Conservation (phyloP, 2,888 invertebrate species). For the Tetragonula carbonaria region DNA sequence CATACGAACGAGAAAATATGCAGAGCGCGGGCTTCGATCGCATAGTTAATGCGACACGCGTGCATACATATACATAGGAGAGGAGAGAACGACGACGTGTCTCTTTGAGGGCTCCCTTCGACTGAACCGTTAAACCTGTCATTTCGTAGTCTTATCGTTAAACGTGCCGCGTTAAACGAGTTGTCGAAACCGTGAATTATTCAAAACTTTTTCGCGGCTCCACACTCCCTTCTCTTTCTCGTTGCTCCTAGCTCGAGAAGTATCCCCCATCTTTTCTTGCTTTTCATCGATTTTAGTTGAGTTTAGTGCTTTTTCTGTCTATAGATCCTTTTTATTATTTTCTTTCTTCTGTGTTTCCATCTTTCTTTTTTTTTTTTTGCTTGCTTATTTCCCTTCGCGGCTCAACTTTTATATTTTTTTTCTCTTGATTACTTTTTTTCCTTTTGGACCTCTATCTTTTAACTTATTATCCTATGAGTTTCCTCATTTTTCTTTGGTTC, state of each 20-base stretch:
- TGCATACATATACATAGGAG: slow-evolving; percentile 8
- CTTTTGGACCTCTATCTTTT: no score
- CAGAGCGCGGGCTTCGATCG: slow-evolving; percentile 51
- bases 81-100: background rate
- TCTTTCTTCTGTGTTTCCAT: no score
- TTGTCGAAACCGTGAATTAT: slow-evolving; percentile 50
- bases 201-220: slow-evolving; percentile 23
- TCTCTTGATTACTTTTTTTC: no score
- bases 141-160: slow-evolving; percentile 54
- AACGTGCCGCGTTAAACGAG: slow-evolving; percentile 38
- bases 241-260: background rate
- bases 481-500: no score
- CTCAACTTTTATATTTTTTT: no score
- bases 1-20: slow-evolving; percentile 52
- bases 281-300: no score
- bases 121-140: slow-evolving; percentile 49
- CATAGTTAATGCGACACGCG: slow-evolving; percentile 49
- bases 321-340: no score
- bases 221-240: background rate
- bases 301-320: no score
- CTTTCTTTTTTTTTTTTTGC: no score
- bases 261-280: no score
- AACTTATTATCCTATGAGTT: no score
- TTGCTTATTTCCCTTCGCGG: no score
- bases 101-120: slow-evolving; percentile 27